Evolutionary conservation across 2,797 vertebrate genomes (phyloP), one percentile per base, ranked within the genome.

Genomic region (Eulemur mongoz): DNA sequence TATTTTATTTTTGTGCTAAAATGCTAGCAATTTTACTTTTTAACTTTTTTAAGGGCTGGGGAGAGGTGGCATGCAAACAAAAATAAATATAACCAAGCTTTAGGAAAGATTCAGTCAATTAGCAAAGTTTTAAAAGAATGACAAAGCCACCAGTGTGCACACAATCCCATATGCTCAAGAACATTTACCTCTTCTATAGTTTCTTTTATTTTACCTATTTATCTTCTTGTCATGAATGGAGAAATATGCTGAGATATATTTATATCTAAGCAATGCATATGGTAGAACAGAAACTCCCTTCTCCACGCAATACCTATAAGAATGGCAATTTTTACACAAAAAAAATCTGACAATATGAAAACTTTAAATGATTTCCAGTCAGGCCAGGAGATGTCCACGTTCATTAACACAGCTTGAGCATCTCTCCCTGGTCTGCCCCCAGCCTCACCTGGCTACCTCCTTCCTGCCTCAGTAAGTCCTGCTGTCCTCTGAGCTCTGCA

Each of bases 1-100:
- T 32, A 35, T 89, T 93, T 88, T 83, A 69, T 25, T 72, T 81
- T 87, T 76, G 7, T 9, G 17, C 73, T 96, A 52, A 93, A 75
- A 95, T 61, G 2, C 11, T 50, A 84, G 27, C 27, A 69, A 25
- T 79, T 91, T 73, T 93, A 10, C 4, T 50, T 65, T 61, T 45
- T 17, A 10, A 61, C 9, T n/a, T 40, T 43, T 48, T 78, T 59
- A 18, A 38, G 32, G 18, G 10, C 14, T 22, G 18, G n/a, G 14
- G 4, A 6, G 18, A 85, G 57, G 22, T 43, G 38, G 17, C 7
- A 79, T 54, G 38, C 2, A 70, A 89, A 78, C 45, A 59, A 20
- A 91, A 76, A 59, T 65, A 50, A 61, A 82, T 18, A n/a, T 15
- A 76, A 83, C 9, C n/a, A 25, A 38, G 22, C 67, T 80, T 63